phyloP scores from a whole-genome alignment of 2,797 vertebrate species.

The Vultur gryphus region DNA sequence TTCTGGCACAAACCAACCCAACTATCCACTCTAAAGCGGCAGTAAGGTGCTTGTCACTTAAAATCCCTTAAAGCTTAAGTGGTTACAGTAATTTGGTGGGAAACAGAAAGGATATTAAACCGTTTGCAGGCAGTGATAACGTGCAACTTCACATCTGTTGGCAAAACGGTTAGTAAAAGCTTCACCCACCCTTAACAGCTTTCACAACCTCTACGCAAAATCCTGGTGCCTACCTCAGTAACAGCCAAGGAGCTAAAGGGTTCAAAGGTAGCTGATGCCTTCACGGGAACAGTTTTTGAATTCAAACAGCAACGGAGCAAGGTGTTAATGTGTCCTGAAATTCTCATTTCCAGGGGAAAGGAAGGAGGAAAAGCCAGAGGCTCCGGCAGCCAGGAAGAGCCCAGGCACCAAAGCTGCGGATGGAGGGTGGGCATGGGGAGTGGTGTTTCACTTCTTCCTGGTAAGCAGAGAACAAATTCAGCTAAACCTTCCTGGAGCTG shows the following conservation, averaged over 20 bases:
- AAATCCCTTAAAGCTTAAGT: background rate
- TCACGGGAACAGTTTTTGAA: accelerated
- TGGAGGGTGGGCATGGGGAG: conserved; percentile 89
- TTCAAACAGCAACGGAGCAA: accelerated
- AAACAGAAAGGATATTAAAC: background rate
- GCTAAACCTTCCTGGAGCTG: accelerated
- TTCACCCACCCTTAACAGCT: background rate
- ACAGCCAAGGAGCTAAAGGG: background rate
- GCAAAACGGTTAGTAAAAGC: background rate
- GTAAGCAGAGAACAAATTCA: conserved; percentile 63
- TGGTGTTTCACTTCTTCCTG: conserved; percentile 91
- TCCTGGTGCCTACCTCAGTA: accelerated
- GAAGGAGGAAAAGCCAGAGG: conserved; percentile 45
- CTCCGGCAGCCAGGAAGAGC: background rate
- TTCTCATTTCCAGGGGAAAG: background rate
- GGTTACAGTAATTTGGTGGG: background rate
- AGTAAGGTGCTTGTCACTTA: accelerated
- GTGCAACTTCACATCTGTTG: too few relatives aligned
- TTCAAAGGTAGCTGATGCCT: background rate
- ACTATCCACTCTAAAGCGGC: accelerated
- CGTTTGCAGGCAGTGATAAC: accelerated
- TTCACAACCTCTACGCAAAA: accelerated
- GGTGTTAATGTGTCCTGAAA: background rate
- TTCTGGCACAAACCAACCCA: background rate
- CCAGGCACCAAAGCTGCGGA: conserved; percentile 72